Base-by-base conservation (phyloP, 2,113 vertebrate species). In the Esox niger region DNA sequence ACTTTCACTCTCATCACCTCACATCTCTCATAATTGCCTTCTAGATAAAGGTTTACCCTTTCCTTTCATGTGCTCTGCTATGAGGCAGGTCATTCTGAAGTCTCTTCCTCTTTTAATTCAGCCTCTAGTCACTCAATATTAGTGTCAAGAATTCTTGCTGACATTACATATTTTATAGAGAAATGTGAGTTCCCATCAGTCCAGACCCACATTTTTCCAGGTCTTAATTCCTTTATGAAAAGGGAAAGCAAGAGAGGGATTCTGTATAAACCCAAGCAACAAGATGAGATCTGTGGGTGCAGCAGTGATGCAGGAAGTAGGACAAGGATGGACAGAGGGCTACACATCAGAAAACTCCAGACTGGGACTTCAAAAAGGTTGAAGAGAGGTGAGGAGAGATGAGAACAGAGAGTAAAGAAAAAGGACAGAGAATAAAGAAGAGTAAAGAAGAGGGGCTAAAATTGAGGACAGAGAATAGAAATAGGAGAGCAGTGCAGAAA, bases 271-370 rank as follows among this genome's bases (percentile, higher is more conserved):
- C 47, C 15, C 21, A 17, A 23, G 20, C 47, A 52, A 52, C 8
- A 7, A n/a, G 13, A 20, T 47, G 15, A 6, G 17, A 21, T 52
- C 47, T 52, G 47, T 17, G 21, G n/a, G 20, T 21, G 6, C 47
- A 21, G 47, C n/a, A 6, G n/a, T 52, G 5, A 52, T 52, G 15
- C 7, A n/a, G 17, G 47, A 52, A 52, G n/a, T 52, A 21, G 47
- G 35, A 38, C 35, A 38, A 6, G 35, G 35, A 11, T 5, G 69
- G 74, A 70, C 74, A 68, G 66, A 71, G 64, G 69, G 55, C 67
- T 47, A 60, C 60, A 85, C 79, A 76, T 60, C 81, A 80, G 82
- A 71, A 67, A 72, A 43, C 38, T 17, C 38, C 17, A 15, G 17
- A 49, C 21, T 38, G 2, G 31, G 63, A 67, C 65, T 64, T 69